Conservation (phyloP, 2,113 vertebrate species). For the Tangachromis dhanisi region DNA sequence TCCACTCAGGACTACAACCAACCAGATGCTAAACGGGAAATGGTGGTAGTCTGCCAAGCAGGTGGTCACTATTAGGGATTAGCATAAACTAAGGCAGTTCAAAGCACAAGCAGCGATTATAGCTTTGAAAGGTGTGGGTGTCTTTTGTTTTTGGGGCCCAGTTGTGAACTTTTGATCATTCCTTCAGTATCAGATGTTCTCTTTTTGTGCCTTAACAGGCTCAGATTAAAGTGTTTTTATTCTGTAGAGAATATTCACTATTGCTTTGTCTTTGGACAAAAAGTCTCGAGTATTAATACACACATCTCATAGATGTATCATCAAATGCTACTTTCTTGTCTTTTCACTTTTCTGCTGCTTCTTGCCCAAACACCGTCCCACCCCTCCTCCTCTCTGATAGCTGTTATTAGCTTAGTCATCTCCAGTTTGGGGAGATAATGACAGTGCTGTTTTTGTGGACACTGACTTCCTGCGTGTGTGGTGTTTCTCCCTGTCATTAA, state of each 20-base stretch:
- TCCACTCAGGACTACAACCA: neutral
- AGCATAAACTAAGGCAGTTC: accelerated
- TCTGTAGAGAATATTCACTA: neutral
- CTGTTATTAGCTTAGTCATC: slow-evolving; percentile 23
- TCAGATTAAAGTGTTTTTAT: neutral
- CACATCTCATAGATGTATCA: accelerated
- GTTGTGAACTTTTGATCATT: neutral
- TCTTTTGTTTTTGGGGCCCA: neutral
- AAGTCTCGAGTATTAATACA: accelerated
- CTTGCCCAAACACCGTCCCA: neutral
- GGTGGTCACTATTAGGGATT: neutral
- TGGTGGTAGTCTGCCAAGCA: neutral
- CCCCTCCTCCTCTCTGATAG: neutral
- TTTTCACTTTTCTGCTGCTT: neutral
- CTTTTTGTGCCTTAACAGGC: neutral
- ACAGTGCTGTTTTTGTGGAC: neutral
- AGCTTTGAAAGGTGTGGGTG: neutral
- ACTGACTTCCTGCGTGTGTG: neutral
- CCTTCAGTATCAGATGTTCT: neutral
- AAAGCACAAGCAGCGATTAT: accelerated
- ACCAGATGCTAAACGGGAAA: accelerated
- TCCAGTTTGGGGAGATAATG: slow-evolving; percentile 4
- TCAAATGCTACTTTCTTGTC: neutral
- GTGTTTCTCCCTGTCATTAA: slow-evolving; percentile 30
- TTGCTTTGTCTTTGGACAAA: accelerated